Conservation (phyloP, 1,140 invertebrate genomes). For the Vanessa tameamea region DNA sequence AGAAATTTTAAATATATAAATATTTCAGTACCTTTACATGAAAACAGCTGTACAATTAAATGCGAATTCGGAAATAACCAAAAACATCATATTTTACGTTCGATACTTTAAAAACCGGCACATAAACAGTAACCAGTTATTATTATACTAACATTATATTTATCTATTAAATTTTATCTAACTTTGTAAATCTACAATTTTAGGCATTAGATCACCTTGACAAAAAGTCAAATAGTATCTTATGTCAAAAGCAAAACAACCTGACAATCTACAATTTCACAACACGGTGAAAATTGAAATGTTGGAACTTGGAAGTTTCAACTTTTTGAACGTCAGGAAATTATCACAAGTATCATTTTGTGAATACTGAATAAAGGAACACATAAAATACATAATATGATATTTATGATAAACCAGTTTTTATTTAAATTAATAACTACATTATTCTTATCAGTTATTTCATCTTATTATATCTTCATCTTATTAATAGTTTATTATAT, state of each 20-base stretch:
- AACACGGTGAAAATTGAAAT: too few species aligned
- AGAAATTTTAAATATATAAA: conserved; percentile 12
- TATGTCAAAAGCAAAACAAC: neutral
- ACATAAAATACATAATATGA: too few species aligned
- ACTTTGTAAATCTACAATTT: conserved; percentile 10
- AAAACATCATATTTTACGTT: conserved; percentile 53
- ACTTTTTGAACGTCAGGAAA: too few species aligned
- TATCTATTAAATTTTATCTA: conserved; percentile 8
- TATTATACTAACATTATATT: conserved; percentile 19
- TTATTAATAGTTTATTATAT: too few species aligned
- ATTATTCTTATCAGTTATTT: too few species aligned
- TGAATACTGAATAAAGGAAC: too few species aligned
- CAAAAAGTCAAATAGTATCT: conserved; percentile 34
- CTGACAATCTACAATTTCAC: too few species aligned
- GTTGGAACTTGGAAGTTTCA: too few species aligned
- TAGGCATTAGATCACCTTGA: conserved; percentile 37
- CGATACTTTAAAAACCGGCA: conserved; percentile 30
- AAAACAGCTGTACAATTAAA: conserved; percentile 59
- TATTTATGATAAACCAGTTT: too few species aligned
- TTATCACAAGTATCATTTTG: too few species aligned
- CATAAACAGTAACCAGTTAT: conserved; percentile 34
- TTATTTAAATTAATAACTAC: too few species aligned
- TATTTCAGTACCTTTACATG: conserved; percentile 60
- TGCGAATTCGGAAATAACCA: conserved; percentile 27
- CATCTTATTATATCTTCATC: too few species aligned